Evolutionary conservation across 2,797 vertebrate species (phyloP), one percentile per base, ranked within the genome.

Genomic region (Ara ararauna): DNA sequence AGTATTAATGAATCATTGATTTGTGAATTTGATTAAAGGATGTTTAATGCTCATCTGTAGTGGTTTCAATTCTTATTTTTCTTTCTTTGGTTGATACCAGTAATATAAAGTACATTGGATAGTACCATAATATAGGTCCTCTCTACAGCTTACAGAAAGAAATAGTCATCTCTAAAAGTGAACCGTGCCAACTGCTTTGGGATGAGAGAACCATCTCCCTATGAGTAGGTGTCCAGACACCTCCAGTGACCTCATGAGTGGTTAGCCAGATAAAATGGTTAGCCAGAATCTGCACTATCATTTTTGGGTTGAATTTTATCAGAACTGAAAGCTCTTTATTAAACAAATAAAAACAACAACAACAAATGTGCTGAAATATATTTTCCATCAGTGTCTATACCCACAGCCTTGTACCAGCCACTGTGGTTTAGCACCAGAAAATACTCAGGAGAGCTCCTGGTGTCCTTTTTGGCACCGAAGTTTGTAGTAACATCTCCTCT

Each of bases 311-410:
- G 15, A 73, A 73, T 77, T 81, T 81, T 42, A 24, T 13, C 24
- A 76, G n/a, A 75, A 50, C 8, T 26, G n/a, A 68, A 64, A 58
- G 3, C 10, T 62, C 12, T 48, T 26, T 10, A 21, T 47, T 21
- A 27, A 44, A 75, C 53, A 54, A 32, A 58, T 23, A n/a, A 44
- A 44, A 44, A n/a, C 9, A 56, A 38, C 16, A 24, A 21, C 13
- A 11, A 24, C 4, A 27, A 1, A 6, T 13, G 7, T 21, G 4
- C 24, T 29, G 5, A 27, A 5, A 21, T 15, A 6, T 50, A 11
- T 72, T 51, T 30, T 14, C 30, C 27, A 0, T 13, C 14, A 27
- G 3, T 30, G 5, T 72, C n/a, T 44, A 3, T 18, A 40, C 30
- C 12, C n/a, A 47, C 13, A 42, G 5, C 51, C 38, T 54, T 54